Evolutionary conservation across 1,140 invertebrate species (phyloP).

Genomic region (Drosophila watanabei): DNA sequence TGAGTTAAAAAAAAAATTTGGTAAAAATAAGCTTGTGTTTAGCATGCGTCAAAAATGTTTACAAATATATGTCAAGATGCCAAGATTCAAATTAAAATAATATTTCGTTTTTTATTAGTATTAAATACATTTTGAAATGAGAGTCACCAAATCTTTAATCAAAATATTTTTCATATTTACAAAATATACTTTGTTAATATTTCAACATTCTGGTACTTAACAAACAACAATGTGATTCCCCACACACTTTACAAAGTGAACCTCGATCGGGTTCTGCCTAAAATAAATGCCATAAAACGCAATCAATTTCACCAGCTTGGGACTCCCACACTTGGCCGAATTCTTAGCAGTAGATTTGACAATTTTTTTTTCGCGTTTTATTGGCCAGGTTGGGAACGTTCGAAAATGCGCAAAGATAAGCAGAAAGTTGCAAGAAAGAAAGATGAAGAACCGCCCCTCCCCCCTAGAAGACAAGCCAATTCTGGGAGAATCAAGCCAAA

Average conservation of each 20-base stretch:
- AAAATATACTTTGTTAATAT: not conserved
- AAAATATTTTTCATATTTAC: not conserved
- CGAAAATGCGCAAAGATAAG: constrained; percentile 73
- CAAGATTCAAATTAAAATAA: too few relatives aligned
- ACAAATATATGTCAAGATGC: not conserved
- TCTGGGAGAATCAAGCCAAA: constrained; percentile 21
- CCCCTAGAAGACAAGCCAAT: constrained; percentile 4
- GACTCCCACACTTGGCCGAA: constrained; percentile 39
- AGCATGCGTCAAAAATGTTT: not conserved
- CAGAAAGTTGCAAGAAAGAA: constrained; percentile 44
- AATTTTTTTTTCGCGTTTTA: constrained; percentile 12
- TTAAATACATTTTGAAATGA: not conserved
- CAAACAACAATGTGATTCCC: constrained; percentile 18
- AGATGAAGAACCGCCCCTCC: not conserved
- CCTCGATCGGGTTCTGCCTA: not conserved
- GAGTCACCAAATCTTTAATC: not conserved
- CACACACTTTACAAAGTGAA: not conserved
- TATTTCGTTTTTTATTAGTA: too few relatives aligned
- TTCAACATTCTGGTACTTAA: not conserved
- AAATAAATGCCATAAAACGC: constrained; percentile 9
- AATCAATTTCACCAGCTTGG: constrained; percentile 38
- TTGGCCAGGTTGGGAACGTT: constrained; percentile 27
- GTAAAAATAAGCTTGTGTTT: too few relatives aligned
- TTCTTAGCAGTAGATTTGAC: constrained; percentile 13
- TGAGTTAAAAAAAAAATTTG: too few relatives aligned